A percentile compares a stretch with the other conserved stretches of the same genome.
Evolutionary conservation across 2,888 invertebrate genomes (phyloP).

Genomic region (Artemia sinica): DNA sequence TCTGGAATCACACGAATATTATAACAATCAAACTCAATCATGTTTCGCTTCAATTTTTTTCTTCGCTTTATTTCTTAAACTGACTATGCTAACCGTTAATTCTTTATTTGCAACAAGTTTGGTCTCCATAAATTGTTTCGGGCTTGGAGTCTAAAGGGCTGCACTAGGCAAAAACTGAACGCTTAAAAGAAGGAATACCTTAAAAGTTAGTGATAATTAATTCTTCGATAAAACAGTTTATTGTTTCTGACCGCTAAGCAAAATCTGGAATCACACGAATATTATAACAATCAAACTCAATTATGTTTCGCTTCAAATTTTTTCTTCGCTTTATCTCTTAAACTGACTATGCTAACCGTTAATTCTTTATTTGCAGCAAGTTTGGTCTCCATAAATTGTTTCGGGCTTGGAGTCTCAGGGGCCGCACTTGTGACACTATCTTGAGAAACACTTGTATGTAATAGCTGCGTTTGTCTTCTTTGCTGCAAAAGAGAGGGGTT

Average conservation of each 20-base stretch:
- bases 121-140: constrained; percentile 5
- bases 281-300: neutral
- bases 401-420: neutral
- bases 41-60: neutral
- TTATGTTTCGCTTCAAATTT: neutral
- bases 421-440: neutral
- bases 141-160: neutral
- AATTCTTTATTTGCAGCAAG: constrained; percentile 11
- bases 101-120: constrained; percentile 10
- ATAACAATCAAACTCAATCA: neutral
- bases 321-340: neutral
- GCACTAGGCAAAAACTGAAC: too few relatives aligned
- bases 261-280: too few relatives aligned
- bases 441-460: neutral
- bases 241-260: too few relatives aligned
- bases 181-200: too few relatives aligned
- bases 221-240: too few relatives aligned
- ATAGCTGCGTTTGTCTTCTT: constrained; percentile 2
- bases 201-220: too few relatives aligned
- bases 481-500: constrained; percentile 11
- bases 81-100: neutral
- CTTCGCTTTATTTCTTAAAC: neutral
- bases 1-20: too few relatives aligned
- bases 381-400: constrained; percentile 5
- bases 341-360: neutral